Percentiles rank a stretch among this genome's conserved stretches.
Conservation (phyloP, 2,888 invertebrate genomes). For the Drosophila neutralis region DNA sequence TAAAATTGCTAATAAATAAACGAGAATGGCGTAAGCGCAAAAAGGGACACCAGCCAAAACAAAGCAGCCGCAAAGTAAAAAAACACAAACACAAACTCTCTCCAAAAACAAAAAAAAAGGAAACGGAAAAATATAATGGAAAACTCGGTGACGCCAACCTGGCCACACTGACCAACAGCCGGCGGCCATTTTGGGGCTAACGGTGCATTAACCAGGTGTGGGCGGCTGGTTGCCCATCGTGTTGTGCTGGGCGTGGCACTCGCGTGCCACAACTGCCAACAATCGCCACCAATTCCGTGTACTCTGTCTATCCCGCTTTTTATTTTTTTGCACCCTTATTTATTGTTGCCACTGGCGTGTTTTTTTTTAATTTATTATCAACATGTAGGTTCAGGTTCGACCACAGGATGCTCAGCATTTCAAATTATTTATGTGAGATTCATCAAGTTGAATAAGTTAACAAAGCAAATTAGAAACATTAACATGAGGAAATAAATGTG, state of each 20-base stretch:
- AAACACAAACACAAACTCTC: slow-evolving; percentile 26
- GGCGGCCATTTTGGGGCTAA: slow-evolving; percentile 71
- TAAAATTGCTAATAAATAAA: slow-evolving; percentile 81
- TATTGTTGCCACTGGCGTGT: slow-evolving; percentile 23
- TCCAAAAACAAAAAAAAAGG: not conserved
- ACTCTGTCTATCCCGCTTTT: slow-evolving; percentile 29
- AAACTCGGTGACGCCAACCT: slow-evolving; percentile 72
- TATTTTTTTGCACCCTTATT: slow-evolving; percentile 11
- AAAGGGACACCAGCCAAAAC: slow-evolving; percentile 77
- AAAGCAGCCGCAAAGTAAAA: slow-evolving; percentile 70
- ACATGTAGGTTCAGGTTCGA: not conserved
- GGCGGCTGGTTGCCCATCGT: slow-evolving; percentile 18
- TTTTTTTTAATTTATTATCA: slow-evolving; percentile 62
- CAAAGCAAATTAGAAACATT: not conserved
- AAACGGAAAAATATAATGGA: slow-evolving; percentile 52
- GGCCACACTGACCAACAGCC: slow-evolving; percentile 78
- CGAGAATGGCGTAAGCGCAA: slow-evolving; percentile 81
- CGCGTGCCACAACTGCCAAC: slow-evolving; percentile 69
- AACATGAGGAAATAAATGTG: not conserved
- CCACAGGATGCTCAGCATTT: slow-evolving; percentile 24
- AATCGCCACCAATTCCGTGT: slow-evolving; percentile 68
- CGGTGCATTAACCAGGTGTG: slow-evolving; percentile 74
- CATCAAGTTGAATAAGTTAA: slow-evolving; percentile 1
- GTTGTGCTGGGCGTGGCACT: slow-evolving; percentile 48
- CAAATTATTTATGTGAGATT: not conserved